These are phyloP conservation scores for Drosophila formosana DNA, from an alignment of 2,888 invertebrate genomes.

Conservation along the genomic window DNA sequence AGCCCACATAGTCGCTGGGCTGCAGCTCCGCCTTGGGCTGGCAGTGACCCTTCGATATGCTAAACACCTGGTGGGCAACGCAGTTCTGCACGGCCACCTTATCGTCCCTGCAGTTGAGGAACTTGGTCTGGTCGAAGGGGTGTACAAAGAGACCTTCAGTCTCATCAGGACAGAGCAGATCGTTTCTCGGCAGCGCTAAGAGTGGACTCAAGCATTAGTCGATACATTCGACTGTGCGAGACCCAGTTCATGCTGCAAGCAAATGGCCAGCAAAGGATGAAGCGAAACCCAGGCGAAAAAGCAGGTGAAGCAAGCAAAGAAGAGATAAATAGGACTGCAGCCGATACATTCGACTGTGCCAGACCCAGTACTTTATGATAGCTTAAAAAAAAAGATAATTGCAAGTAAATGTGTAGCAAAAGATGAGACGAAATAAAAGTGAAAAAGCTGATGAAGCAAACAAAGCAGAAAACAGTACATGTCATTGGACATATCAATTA, in stretches of 20 bases:
- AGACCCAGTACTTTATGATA: no score
- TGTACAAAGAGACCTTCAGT: conserved; percentile 87
- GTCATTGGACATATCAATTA: no score
- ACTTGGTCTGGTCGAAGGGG: conserved; percentile 88
- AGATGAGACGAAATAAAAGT: conserved; percentile 16
- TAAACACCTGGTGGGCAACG: conserved; percentile 88
- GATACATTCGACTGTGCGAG: neutral
- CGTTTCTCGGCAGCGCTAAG: conserved; percentile 24
- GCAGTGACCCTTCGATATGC: conserved; percentile 86
- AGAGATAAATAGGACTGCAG: no score
- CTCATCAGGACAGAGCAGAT: conserved; percentile 85
- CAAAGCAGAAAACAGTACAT: no score
- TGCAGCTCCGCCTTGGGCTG: conserved; percentile 87
- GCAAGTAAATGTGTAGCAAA: neutral
- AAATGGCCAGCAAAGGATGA: conserved; percentile 43
- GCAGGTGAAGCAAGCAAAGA: conserved; percentile 45
- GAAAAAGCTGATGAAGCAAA: no score
- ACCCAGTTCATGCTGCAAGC: conserved; percentile 16
- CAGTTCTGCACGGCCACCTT: conserved; percentile 88
- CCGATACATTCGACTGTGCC: no score
- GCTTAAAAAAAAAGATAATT: no score
- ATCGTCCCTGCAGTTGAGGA: conserved; percentile 89
- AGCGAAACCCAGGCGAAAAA: conserved; percentile 44
- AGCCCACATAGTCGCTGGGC: conserved; percentile 71
- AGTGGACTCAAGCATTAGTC: conserved; percentile 21